A percentile compares a stretch with the other conserved stretches of the same genome.
Evolutionary conservation across 2,888 invertebrate genomes (phyloP).

Genomic region (Microctonus aethiopoides): DNA sequence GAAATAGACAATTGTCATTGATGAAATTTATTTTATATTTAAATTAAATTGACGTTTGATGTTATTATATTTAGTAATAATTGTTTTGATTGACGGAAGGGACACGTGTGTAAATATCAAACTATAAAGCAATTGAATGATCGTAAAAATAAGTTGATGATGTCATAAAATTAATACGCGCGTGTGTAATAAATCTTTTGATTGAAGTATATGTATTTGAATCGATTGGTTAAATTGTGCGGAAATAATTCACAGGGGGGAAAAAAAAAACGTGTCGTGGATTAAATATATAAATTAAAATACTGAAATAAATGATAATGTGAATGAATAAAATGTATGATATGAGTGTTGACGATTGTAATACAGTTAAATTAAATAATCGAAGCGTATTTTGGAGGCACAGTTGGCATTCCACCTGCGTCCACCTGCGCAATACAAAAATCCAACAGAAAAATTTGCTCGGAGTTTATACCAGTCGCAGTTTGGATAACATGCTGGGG

Average conservation of each 20-base stretch:
- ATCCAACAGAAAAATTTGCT: constrained; percentile 14
- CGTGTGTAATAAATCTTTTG: neutral
- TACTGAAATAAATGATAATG: neutral
- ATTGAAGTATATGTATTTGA: neutral
- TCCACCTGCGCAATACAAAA: constrained; percentile 51
- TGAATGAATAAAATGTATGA: constrained; percentile 26
- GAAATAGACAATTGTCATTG: too few relatives aligned
- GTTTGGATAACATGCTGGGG: constrained; percentile 56
- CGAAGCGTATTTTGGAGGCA: constrained; percentile 58
- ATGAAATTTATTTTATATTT: too few relatives aligned
- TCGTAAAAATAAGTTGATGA: neutral
- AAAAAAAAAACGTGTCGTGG: neutral
- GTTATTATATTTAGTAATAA: neutral
- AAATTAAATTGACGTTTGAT: too few relatives aligned
- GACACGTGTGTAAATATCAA: neutral
- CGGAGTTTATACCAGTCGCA: constrained; percentile 37
- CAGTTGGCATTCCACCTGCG: constrained; percentile 63
- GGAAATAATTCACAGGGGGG: too few relatives aligned
- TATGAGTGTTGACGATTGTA: constrained; percentile 36
- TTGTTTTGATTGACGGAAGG: too few relatives aligned
- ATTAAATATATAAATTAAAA: neutral
- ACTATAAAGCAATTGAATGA: neutral
- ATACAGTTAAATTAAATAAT: constrained; percentile 48
- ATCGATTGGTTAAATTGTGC: neutral
- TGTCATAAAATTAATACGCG: neutral